Evolutionary conservation across 1,140 invertebrate genomes (phyloP).

Genomic region (Hylaeus volcanicus): DNA sequence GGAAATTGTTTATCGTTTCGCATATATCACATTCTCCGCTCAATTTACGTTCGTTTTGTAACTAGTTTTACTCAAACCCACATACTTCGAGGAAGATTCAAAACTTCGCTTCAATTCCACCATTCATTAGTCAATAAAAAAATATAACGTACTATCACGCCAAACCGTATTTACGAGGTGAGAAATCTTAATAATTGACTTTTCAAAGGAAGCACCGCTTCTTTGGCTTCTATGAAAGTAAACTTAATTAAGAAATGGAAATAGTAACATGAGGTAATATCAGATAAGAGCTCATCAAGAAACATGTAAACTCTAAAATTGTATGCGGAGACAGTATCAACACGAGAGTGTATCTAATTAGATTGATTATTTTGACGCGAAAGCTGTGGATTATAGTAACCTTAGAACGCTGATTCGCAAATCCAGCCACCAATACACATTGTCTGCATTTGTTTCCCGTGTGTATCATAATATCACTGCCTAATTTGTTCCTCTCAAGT

Average conservation of each 20-base stretch:
- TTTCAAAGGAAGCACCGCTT: conserved; percentile 61
- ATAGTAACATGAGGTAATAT: conserved; percentile 50
- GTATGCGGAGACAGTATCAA: conserved; percentile 45
- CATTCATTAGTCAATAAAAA: conserved; percentile 16
- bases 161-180: conserved; percentile 29
- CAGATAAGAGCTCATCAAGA: conserved; percentile 38
- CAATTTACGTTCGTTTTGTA: conserved; percentile 25
- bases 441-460: conserved; percentile 79
- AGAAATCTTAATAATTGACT: conserved; percentile 61
- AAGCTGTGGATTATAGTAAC: conserved; percentile 53
- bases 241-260: conserved; percentile 45
- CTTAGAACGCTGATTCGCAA: conserved; percentile 62
- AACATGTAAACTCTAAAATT: conserved; percentile 40
- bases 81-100: conserved; percentile 56
- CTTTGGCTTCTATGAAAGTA: conserved; percentile 52
- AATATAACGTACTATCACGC: conserved; percentile 27
- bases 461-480: conserved; percentile 61
- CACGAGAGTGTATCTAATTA: conserved; percentile 47
- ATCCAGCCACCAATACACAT: conserved; percentile 82
- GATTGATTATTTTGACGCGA: conserved; percentile 52
- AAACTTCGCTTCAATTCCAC: conserved; percentile 33
- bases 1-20: conserved; percentile 40
- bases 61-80: conserved; percentile 43
- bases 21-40: conserved; percentile 52
- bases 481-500: conserved; percentile 51